Evolutionary conservation across 2,888 invertebrate species (phyloP), one percentile per base, ranked within the genome.

Genomic region (Brenthis daphne): DNA sequence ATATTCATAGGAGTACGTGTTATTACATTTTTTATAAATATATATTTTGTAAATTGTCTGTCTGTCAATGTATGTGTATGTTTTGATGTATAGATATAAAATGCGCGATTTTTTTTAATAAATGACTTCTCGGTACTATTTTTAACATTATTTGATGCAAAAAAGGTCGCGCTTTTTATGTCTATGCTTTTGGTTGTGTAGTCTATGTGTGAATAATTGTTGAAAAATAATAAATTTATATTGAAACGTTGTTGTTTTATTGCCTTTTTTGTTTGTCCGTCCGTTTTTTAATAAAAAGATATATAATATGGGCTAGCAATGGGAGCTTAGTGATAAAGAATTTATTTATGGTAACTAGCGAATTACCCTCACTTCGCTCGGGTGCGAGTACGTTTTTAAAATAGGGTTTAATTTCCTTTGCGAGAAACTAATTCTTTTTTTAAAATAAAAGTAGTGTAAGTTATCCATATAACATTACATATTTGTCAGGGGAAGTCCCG

Each of bases 211-310:
- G 37, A 60, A 57, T 64, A 48, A 63, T 54, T 66, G 71, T 71
- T 71, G 58, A 65, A 65, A 64, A 53, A 29, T 53, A 65, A 71
- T 69, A 64, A 69, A 71, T 69, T 64, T 71, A 64, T 69, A 71
- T 60, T 16, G 16, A 64, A 57, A 53, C 20, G 20, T 33, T 56
- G 14, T 55, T 64, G 65, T 71, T 68, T 68, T 29, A 68, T 53
- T 64, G 63, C 48, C 24, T 56, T 64, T 37, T 47, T 53, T 43
- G 13, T 54, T 57, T 51, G 56, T 56, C n/a, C 47, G 55, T 56
- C 16, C 33, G 29, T 24, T 12, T 65, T 65, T 29, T 48, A 1
- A 48, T 61, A 51, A 6, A 29, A 16, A 16, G 16, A 24, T 48
- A 20, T 8, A 14, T 14, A 29, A 3, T 20, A 16, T 20, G 29